A percentile compares a stretch with the other conserved stretches of the same genome.
Evolutionary conservation across 2,797 vertebrate species (phyloP).

Genomic region (Argya squamiceps): DNA sequence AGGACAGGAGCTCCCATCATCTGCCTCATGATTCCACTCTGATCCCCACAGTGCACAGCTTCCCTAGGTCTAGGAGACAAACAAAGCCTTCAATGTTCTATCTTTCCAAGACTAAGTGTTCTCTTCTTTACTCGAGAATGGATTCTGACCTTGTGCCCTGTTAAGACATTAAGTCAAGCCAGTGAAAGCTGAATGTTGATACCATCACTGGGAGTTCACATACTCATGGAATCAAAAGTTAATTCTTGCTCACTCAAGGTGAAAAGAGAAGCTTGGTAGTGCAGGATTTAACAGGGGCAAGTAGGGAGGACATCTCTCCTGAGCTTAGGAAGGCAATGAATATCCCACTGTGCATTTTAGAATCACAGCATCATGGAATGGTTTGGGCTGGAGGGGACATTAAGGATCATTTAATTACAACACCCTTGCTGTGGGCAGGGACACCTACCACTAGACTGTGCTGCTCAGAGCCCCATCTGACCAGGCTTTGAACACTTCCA

Average conservation of each 20-base stretch:
- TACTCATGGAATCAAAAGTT: background rate
- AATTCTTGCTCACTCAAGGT: background rate
- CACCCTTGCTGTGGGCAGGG: background rate
- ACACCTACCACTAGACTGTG: background rate
- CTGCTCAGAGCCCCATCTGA: background rate
- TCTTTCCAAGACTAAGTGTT: background rate
- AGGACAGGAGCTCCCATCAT: background rate
- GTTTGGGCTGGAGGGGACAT: background rate
- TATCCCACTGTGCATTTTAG: background rate
- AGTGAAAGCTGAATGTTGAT: background rate
- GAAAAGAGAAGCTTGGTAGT: background rate
- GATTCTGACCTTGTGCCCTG: background rate
- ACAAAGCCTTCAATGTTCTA: background rate
- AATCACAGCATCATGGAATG: background rate
- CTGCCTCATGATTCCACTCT: background rate
- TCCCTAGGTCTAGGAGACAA: background rate
- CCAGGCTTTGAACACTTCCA: background rate
- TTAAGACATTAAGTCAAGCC: background rate
- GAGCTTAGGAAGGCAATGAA: background rate
- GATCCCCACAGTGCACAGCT: background rate
- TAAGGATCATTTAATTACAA: background rate
- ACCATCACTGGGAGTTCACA: background rate
- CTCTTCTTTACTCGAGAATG: background rate
- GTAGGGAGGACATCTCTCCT: background rate
- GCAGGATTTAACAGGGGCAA: background rate